A percentile compares a stretch with the other conserved stretches of the same genome.
phyloP scores from a whole-genome alignment of 2,888 invertebrate genomes.

The Nephrocerus scutellatus region DNA sequence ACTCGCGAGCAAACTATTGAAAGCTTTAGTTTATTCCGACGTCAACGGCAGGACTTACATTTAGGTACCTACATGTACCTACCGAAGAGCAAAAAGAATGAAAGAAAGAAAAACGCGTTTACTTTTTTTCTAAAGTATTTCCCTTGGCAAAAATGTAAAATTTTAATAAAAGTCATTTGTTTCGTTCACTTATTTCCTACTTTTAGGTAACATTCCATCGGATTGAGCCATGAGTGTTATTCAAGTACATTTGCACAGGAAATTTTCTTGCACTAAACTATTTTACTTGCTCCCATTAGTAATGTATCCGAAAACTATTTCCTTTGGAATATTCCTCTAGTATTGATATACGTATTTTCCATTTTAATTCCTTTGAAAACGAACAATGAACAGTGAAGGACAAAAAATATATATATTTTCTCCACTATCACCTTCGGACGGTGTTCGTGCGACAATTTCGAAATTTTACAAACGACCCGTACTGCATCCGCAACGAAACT shows the following conservation, averaged over 20 bases:
- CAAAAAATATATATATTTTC: constrained; percentile 6
- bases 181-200: background rate
- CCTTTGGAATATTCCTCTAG: background rate
- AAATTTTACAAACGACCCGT: constrained; percentile 39
- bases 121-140: no score
- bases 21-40: no score
- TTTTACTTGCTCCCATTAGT: no score
- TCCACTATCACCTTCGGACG: constrained; percentile 14
- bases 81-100: no score
- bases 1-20: no score
- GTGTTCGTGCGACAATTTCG: constrained; percentile 17
- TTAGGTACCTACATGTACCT: no score
- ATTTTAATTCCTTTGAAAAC: constrained; percentile 6
- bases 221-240: background rate
- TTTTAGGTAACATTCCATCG: background rate
- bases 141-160: no score
- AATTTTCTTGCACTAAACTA: no score
- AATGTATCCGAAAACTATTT: no score
- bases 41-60: no score
- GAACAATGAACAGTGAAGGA: constrained; percentile 6
- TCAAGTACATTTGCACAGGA: background rate
- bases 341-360: constrained; percentile 18
- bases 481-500: constrained; percentile 48
- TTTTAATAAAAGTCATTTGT: no score
- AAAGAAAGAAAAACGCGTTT: no score